Evolutionary conservation across 2,888 invertebrate species (phyloP), one percentile per base, ranked within the genome.

Genomic region (Leucoptera coffeella): DNA sequence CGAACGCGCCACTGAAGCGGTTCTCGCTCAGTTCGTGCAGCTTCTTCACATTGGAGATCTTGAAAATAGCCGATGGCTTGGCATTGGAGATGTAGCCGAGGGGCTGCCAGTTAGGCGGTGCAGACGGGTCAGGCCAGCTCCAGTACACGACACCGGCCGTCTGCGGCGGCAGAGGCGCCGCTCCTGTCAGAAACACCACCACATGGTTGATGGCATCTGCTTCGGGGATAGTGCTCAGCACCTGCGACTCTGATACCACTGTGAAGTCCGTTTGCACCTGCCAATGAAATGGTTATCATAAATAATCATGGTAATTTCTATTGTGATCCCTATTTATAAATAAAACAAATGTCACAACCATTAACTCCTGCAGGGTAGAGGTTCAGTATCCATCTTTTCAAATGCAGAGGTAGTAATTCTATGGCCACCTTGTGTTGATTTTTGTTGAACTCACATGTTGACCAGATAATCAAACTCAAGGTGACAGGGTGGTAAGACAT

Each of bases 31-130:
- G 64, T 51, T 85, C 84, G 42, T 85, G 79, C 3, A 85, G 61
- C 46, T 82, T 86, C 43, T 89, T 91, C 15, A 91, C 55, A 39
- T 83, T 85, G 0, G 91, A 86, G 37, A 99, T 88, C 67, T 92
- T 95, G 49, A 92, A 99, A 38, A 99, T 96, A 1, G 91, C 94
- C 9, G 97, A 97, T 1, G 99, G 97, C 50, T 99, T 99, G 2
- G 71, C 60, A 47, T 99, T 99, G 3, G 92, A 87, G 35, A 99
- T 85, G 44, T 85, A 85, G 2, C 97, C 97, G 17, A 99, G 72
- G 25, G 86, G 81, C 47, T 92, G 91, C 97, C 97, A 99, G 36
- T 85, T 85, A n/a, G 87, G 91, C 24, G 87, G 88, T 2, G 85
- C 85, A 38, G 74, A 74, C 5, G 88, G 79, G 59, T 92, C 90